Evolutionary conservation across 2,888 invertebrate genomes (phyloP).

Genomic region (Ophion costatus): DNA sequence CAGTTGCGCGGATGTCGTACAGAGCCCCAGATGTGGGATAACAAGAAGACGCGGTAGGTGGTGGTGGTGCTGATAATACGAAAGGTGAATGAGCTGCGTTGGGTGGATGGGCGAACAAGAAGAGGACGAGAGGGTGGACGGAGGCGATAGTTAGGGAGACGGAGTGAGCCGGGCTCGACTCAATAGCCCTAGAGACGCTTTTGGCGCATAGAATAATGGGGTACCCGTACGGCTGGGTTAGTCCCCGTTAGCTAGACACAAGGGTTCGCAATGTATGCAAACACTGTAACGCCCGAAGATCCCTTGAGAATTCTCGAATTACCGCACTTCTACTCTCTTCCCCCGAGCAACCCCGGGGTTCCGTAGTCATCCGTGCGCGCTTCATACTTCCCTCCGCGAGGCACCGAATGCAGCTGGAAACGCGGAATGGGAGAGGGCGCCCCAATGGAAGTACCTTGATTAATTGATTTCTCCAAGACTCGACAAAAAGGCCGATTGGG

Average conservation of each 20-base stretch:
- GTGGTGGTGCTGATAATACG: conserved; percentile 37
- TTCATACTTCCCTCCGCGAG: conserved; percentile 25
- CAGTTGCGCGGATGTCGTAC: neutral
- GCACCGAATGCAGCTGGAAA: conserved; percentile 20
- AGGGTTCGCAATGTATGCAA: conserved; percentile 79
- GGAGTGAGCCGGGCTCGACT: conserved; percentile 71
- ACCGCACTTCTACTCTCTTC: conserved; percentile 70
- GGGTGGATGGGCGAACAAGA: conserved; percentile 1
- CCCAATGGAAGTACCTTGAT: conserved; percentile 47
- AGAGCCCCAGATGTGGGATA: conserved; percentile 21
- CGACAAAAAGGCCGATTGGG: conserved; percentile 37
- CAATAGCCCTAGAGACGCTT: conserved; percentile 78
- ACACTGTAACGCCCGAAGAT: conserved; percentile 76
- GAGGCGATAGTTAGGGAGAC: conserved; percentile 46
- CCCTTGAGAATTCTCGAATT: conserved; percentile 78
- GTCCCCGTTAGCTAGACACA: conserved; percentile 76
- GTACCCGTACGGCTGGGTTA: conserved; percentile 72
- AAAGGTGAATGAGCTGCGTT: conserved; percentile 42
- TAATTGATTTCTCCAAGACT: conserved; percentile 54
- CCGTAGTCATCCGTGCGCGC: conserved; percentile 38
- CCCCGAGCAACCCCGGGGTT: conserved; percentile 40
- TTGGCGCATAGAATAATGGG: conserved; percentile 79
- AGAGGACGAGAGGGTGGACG: conserved; percentile 25
- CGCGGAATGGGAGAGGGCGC: neutral
- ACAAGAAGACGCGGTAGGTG: conserved; percentile 33